A percentile compares a stretch with the other conserved stretches of the same genome.
Evolutionary conservation across 2,888 invertebrate genomes (phyloP).

Genomic region (Peribatodes rhomboidaria): DNA sequence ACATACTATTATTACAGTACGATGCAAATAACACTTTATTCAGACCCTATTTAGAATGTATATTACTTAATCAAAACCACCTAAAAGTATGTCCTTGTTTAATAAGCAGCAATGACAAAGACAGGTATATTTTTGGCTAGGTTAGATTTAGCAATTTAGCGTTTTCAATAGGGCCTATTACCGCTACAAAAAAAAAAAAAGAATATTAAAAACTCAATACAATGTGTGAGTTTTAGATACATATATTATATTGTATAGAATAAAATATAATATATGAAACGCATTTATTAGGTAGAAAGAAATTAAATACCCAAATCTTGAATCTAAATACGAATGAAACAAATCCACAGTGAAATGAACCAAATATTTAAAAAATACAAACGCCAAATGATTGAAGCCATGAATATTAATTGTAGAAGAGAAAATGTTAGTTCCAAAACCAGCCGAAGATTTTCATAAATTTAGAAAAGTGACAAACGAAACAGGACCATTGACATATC

Average conservation of each 20-base stretch:
- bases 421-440: constrained; percentile 13
- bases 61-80: not conserved
- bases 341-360: not conserved
- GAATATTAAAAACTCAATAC: no score
- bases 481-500: no score
- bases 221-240: no score
- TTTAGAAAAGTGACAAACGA: not conserved
- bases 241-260: no score
- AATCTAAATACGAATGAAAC: not conserved
- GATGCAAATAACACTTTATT: not conserved
- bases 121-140: no score
- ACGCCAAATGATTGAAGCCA: not conserved
- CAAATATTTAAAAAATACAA: not conserved
- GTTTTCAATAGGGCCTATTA: no score
- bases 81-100: no score
- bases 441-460: not conserved
- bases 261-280: not conserved
- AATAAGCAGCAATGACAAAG: no score
- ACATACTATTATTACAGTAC: not conserved
- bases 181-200: no score
- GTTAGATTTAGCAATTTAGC: no score
- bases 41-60: not conserved
- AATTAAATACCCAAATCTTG: not conserved
- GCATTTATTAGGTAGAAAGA: not conserved
- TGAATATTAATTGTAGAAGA: not conserved